Evolutionary conservation across 1,140 invertebrate genomes (phyloP).

Genomic region (Melanaphis sacchari): DNA sequence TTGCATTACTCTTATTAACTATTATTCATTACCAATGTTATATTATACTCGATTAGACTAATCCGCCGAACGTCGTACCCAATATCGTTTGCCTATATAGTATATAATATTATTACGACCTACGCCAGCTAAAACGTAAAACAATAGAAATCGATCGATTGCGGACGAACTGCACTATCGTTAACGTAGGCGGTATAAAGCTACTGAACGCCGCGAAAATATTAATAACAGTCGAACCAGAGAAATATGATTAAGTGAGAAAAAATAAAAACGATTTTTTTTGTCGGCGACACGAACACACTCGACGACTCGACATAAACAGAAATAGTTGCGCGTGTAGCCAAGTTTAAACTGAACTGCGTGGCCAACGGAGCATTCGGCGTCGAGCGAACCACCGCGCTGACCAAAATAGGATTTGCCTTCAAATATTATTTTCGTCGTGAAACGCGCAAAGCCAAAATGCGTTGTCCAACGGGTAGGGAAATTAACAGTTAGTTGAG

Average conservation of each 20-base stretch:
- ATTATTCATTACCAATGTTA: neutral
- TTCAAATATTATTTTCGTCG: conserved; percentile 56
- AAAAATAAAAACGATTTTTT: neutral
- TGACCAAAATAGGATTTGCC: conserved; percentile 57
- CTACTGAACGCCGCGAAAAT: neutral
- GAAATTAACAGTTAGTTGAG: conserved; percentile 24
- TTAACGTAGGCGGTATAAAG: neutral
- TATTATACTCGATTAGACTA: neutral
- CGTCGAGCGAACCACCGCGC: conserved; percentile 34
- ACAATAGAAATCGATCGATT: neutral
- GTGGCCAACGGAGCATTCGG: conserved; percentile 29
- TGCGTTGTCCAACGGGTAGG: conserved; percentile 52
- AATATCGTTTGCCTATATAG: neutral
- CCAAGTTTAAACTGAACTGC: conserved; percentile 52
- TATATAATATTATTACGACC: neutral
- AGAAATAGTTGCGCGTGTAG: conserved; percentile 42
- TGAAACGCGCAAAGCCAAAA: conserved; percentile 56
- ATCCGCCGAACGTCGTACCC: neutral
- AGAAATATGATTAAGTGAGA: neutral
- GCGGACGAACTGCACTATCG: neutral
- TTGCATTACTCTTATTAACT: neutral
- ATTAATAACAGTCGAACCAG: neutral
- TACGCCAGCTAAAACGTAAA: neutral
- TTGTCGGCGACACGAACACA: conserved; percentile 1
- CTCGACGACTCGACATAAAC: neutral